Evolutionary conservation across 2,888 invertebrate genomes (phyloP), one percentile per base, ranked within the genome.

Genomic region (Hyppa rectilinea): DNA sequence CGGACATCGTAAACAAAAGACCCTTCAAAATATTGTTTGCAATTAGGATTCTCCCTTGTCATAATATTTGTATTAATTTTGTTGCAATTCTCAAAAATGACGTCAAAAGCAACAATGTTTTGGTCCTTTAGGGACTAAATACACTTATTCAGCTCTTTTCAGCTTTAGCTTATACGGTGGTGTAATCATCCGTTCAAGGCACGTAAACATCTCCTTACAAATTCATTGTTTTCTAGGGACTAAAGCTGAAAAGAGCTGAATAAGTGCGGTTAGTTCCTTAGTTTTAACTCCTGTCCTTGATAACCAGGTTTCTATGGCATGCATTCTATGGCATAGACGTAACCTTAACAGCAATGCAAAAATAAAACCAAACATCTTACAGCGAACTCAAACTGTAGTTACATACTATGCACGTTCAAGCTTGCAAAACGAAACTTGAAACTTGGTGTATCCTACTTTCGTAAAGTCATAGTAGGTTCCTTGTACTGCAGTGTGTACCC

Each of bases 381-480:
- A 72, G 3, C 55, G 49, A 17, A 62, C 64, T 63, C 29, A 58
- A 61, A 45, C 58, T 52, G 56, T 64, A 67, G 50, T 62, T 38
- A 47, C 26, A 70, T 50, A 71, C 71, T 47, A 60, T 26, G 34
- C 55, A 66, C 67, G 70, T 79, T 47, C 58, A 53, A 20, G 53
- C 56, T 79, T 61, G 69, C 84, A 56, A 82, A 77, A 75, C 55
- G 80, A 77, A 85, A 85, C 70, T 71, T 59, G 71, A 82, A 78
- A 84, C 80, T 84, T 64, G 20, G 55, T 75, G 64, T 56, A 45
- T 43, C 62, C 55, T 60, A 73, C 60, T 70, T 73, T 73, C 70
- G 55, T 82, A 56, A 64, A 56, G 45, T 66, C 70, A 62, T 62
- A 64, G 72, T 63, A 74, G 71, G 72, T 65, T 70, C 71, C 77